Evolutionary conservation across 2,888 invertebrate species (phyloP).

Genomic region (Lepidochitona cinerea): DNA sequence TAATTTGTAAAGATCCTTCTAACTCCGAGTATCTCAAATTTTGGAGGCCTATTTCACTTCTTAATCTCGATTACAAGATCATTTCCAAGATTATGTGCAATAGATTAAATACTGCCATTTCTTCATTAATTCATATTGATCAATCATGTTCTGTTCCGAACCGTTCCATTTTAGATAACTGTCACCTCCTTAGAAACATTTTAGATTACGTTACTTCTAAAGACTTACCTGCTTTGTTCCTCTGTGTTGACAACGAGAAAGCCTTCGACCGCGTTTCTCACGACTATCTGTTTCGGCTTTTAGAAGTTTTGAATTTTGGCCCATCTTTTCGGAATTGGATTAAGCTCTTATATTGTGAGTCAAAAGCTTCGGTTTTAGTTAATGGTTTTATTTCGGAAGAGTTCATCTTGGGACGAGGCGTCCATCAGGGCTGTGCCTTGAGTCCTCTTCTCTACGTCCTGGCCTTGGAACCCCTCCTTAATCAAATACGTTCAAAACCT

Average conservation of each 20-base stretch:
- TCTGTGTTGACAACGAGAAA: neutral
- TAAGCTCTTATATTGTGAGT: neutral
- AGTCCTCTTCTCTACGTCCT: no score
- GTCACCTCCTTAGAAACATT: neutral
- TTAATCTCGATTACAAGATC: neutral
- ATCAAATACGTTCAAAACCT: no score
- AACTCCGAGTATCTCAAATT: neutral
- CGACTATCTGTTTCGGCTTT: neutral
- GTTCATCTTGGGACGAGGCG: no score
- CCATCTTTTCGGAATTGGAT: neutral
- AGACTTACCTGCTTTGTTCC: neutral
- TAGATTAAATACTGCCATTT: neutral
- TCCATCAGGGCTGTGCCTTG: no score
- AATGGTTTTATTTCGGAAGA: no score
- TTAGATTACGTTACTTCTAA: neutral
- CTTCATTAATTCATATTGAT: neutral
- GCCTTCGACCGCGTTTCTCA: neutral
- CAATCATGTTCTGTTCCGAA: neutral
- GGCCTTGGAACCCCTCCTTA: no score
- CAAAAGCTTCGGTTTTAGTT: no score
- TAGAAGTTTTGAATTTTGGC: neutral
- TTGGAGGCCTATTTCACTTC: neutral
- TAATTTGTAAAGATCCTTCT: neutral
- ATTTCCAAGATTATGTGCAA: neutral
- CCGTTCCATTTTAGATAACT: neutral